phyloP scores from a whole-genome alignment of 2,797 vertebrate genomes.

The Rachycentron canadum region DNA sequence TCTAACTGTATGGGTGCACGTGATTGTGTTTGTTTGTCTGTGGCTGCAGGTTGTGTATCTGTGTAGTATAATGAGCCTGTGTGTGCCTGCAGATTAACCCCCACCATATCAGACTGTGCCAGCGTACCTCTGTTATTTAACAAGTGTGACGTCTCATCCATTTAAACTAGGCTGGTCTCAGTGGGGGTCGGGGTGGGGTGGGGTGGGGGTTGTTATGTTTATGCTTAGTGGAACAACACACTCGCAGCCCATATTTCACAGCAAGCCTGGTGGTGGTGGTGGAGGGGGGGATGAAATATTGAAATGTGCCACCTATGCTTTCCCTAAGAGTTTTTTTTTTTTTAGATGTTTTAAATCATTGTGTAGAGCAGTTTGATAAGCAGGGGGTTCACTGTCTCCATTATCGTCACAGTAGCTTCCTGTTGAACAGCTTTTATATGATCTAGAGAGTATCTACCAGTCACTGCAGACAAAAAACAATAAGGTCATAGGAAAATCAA shows the following conservation, averaged over 20 bases:
- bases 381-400: conserved; percentile 13
- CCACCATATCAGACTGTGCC: conserved; percentile 28
- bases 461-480: conserved; percentile 5
- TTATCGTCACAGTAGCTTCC: conserved; percentile 4
- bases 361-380: conserved; percentile 6
- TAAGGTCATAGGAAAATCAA: background rate
- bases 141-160: conserved; percentile 46
- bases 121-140: conserved; percentile 47
- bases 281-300: conserved; percentile 44
- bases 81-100: conserved; percentile 18
- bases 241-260: conserved; percentile 46
- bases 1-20: conserved; percentile 2
- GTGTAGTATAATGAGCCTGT: background rate
- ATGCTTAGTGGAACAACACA: conserved; percentile 38
- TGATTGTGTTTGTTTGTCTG: conserved; percentile 31
- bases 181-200: background rate
- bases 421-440: background rate
- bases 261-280: conserved; percentile 27
- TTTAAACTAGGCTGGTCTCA: conserved; percentile 52
- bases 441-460: conserved; percentile 5
- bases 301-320: conserved; percentile 25
- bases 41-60: background rate
- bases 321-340: conserved; percentile 18
- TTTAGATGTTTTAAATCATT: conserved; percentile 1
- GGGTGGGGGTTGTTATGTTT: conserved; percentile 13